phyloP scores from a whole-genome alignment of 1,140 invertebrate genomes.

The Centruroides vittatus region DNA sequence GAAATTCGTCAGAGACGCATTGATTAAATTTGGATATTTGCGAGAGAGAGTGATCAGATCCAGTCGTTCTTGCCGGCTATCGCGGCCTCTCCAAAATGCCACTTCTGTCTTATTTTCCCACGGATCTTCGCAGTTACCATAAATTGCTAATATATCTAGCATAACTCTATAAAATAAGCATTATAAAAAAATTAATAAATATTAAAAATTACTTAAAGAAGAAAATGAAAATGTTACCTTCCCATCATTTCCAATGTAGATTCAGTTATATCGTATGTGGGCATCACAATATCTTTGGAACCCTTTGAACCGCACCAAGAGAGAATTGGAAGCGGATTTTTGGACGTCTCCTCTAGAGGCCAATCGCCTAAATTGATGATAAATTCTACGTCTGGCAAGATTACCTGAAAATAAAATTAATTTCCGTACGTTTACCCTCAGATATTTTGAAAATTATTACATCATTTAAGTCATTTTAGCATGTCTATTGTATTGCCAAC shows the following conservation, averaged over 20 bases:
- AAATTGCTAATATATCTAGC: slow-evolving; percentile 15
- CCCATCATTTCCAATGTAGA: slow-evolving; percentile 81
- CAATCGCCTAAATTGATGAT: slow-evolving; percentile 91
- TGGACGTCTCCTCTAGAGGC: slow-evolving; percentile 46
- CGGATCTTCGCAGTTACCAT: slow-evolving; percentile 18
- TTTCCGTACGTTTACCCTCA: too few relatives aligned
- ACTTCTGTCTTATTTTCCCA: slow-evolving; percentile 63
- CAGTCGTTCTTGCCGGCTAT: slow-evolving; percentile 67
- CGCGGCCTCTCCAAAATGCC: slow-evolving; percentile 83
- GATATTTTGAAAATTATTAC: too few relatives aligned
- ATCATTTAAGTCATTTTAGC: too few relatives aligned
- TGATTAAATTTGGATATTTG: slow-evolving; percentile 63
- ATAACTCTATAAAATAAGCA: slow-evolving; percentile 14
- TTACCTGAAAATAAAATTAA: slow-evolving; percentile 20
- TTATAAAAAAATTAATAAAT: neutral
- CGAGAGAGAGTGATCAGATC: slow-evolving; percentile 64
- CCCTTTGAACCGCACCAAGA: slow-evolving; percentile 88
- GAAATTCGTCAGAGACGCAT: slow-evolving; percentile 88
- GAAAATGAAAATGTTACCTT: slow-evolving; percentile 38
- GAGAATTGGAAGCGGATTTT: slow-evolving; percentile 64
- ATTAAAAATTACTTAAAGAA: slow-evolving; percentile 3
- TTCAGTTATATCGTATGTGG: slow-evolving; percentile 90
- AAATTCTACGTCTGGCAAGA: slow-evolving; percentile 75
- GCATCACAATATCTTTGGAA: slow-evolving; percentile 77
- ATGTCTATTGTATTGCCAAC: too few relatives aligned